Conservation (phyloP, 2,888 invertebrate species). For the Diachrysia chrysitis region DNA sequence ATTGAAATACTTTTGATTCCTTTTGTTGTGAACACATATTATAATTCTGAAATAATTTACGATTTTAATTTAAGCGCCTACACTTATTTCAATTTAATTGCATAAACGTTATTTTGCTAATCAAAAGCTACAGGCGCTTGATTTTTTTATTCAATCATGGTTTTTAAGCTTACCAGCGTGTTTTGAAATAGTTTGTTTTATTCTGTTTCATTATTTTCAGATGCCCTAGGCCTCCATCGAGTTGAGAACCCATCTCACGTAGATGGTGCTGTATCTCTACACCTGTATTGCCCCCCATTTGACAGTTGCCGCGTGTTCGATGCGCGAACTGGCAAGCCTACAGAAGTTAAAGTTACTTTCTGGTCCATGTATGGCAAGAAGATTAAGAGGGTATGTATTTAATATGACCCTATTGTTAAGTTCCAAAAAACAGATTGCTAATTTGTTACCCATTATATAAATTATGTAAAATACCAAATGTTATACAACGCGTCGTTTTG, state of each 20-base stretch:
- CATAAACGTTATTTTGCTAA: not conserved
- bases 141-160: not conserved
- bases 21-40: too few relatives aligned
- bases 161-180: not conserved
- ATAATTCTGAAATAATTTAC: not conserved
- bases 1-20: too few relatives aligned
- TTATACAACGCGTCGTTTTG: too few relatives aligned
- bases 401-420: too few relatives aligned
- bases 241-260: slow-evolving; percentile 98
- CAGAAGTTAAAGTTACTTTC: slow-evolving; percentile 93
- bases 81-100: not conserved
- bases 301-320: slow-evolving; percentile 96
- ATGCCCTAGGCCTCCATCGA: slow-evolving; percentile 97
- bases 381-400: slow-evolving; percentile 89
- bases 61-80: not conserved
- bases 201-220: slow-evolving; percentile 88
- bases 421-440: too few relatives aligned
- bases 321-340: slow-evolving; percentile 95
- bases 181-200: not conserved
- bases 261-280: slow-evolving; percentile 96
- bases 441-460: too few relatives aligned
- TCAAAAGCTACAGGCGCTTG: not conserved
- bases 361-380: slow-evolving; percentile 97
- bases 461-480: too few relatives aligned
- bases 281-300: slow-evolving; percentile 98